Conservation (phyloP, 2,888 invertebrate species). For the Tanytarsus gracilentus region DNA sequence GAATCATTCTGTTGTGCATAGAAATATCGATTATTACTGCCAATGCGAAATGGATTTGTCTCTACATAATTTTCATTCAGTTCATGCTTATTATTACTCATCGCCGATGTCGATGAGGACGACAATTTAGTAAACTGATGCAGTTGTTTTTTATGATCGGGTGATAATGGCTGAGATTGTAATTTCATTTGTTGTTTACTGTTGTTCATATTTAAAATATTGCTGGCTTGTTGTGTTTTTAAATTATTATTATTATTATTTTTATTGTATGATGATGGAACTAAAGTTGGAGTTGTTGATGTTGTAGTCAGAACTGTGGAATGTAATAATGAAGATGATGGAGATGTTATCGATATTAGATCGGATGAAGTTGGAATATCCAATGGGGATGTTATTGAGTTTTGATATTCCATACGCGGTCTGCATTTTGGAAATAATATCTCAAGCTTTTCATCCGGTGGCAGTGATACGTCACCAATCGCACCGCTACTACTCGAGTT, state of each 20-base stretch:
- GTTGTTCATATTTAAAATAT: slow-evolving; percentile 8
- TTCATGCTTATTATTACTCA: not conserved
- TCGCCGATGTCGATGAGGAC: not conserved
- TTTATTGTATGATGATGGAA: not conserved
- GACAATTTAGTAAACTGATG: no score
- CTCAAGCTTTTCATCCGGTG: slow-evolving; percentile 64
- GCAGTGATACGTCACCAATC: slow-evolving; percentile 31
- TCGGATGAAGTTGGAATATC: slow-evolving; percentile 1
- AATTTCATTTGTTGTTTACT: slow-evolving; percentile 24
- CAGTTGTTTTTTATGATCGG: slow-evolving; percentile 13
- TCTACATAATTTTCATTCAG: slow-evolving; percentile 16
- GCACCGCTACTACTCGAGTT: not conserved
- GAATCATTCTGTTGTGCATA: slow-evolving; percentile 13
- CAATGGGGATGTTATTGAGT: not conserved
- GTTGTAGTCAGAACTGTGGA: slow-evolving; percentile 2
- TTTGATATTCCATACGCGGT: slow-evolving; percentile 16
- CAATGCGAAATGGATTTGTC: slow-evolving; percentile 26
- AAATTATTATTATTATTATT: not conserved
- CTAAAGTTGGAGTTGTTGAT: not conserved
- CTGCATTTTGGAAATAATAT: slow-evolving; percentile 74
- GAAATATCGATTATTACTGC: slow-evolving; percentile 21
- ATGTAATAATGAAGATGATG: not conserved
- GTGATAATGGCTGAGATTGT: slow-evolving; percentile 19
- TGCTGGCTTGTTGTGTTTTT: not conserved
- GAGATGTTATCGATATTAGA: slow-evolving; percentile 8